phyloP scores from a whole-genome alignment of 2,113 vertebrate species.

The Apteryx owenii region DNA sequence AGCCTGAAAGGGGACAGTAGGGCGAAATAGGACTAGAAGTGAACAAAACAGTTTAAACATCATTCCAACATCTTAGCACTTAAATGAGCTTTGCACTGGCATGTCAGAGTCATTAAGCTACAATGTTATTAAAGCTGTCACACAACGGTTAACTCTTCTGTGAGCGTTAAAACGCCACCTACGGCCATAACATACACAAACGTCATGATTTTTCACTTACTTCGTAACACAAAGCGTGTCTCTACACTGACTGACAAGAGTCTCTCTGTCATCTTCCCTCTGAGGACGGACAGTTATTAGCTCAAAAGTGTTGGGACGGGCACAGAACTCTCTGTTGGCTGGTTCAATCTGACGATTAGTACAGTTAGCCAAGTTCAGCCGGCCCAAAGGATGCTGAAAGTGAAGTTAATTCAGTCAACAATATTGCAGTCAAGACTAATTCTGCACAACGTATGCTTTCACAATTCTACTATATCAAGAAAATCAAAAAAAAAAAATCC shows the following conservation, averaged over 20 bases:
- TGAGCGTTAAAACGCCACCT: background rate
- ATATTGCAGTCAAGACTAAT: background rate
- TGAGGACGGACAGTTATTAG: conserved; percentile 92
- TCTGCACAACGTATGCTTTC: background rate
- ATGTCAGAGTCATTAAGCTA: background rate
- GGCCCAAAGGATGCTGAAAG: conserved; percentile 88
- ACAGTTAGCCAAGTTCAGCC: conserved; percentile 92
- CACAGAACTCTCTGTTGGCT: conserved; percentile 94
- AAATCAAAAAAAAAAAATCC: background rate
- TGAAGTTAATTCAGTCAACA: background rate
- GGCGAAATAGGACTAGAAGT: background rate
- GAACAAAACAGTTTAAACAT: background rate
- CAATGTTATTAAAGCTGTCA: background rate
- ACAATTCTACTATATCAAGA: background rate
- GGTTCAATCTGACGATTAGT: conserved; percentile 90
- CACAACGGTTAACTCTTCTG: background rate
- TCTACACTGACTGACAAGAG: conserved; percentile 92
- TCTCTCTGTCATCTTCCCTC: conserved; percentile 91
- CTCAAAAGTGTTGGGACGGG: conserved; percentile 94
- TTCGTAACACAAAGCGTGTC: conserved; percentile 96
- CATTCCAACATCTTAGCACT: background rate
- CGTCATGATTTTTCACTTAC: conserved; percentile 74
- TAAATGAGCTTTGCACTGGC: background rate
- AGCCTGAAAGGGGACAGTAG: background rate
- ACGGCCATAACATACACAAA: no score